Conservation (phyloP, 1,140 invertebrate genomes). For the Meloidogyne exigua region DNA sequence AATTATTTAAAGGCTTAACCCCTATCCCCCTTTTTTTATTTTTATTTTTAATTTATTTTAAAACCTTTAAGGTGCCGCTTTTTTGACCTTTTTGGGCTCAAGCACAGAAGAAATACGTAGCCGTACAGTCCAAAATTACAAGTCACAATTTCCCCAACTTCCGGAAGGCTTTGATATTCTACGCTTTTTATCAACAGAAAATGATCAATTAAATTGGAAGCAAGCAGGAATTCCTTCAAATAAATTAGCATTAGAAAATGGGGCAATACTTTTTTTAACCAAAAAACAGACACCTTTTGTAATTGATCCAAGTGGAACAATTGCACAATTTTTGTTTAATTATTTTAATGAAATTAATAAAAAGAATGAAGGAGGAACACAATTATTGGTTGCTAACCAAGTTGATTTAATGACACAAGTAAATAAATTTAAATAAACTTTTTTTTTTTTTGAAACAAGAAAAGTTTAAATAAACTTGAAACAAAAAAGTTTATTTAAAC, state of each 20-base stretch:
- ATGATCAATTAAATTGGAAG: slow-evolving; percentile 75
- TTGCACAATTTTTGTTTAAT: slow-evolving; percentile 77
- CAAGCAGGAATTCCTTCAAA: slow-evolving; percentile 79
- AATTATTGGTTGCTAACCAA: slow-evolving; percentile 43
- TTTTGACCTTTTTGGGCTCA: slow-evolving; percentile 75
- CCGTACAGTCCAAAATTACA: slow-evolving; percentile 70
- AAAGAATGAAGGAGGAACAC: neutral
- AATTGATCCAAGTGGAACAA: slow-evolving; percentile 82
- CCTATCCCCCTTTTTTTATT: too few relatives aligned
- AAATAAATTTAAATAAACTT: slow-evolving; percentile 1
- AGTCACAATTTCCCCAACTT: slow-evolving; percentile 22
- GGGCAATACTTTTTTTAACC: slow-evolving; percentile 73
- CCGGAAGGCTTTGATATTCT: slow-evolving; percentile 43
- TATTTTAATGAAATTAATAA: slow-evolving; percentile 24
- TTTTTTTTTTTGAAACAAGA: too few relatives aligned
- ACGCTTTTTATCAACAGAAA: slow-evolving; percentile 47
- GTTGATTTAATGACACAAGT: slow-evolving; percentile 52
- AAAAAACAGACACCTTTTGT: slow-evolving; percentile 73
- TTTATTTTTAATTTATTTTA: neutral
- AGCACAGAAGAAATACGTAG: slow-evolving; percentile 73
- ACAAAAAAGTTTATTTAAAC: too few relatives aligned
- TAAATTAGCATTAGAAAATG: slow-evolving; percentile 78
- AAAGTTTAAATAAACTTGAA: too few relatives aligned
- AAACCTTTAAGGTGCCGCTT: slow-evolving; percentile 73
- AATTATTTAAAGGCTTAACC: too few relatives aligned